Evolutionary conservation across 2,113 vertebrate genomes (phyloP).

Genomic region (Cebus imitator): DNA sequence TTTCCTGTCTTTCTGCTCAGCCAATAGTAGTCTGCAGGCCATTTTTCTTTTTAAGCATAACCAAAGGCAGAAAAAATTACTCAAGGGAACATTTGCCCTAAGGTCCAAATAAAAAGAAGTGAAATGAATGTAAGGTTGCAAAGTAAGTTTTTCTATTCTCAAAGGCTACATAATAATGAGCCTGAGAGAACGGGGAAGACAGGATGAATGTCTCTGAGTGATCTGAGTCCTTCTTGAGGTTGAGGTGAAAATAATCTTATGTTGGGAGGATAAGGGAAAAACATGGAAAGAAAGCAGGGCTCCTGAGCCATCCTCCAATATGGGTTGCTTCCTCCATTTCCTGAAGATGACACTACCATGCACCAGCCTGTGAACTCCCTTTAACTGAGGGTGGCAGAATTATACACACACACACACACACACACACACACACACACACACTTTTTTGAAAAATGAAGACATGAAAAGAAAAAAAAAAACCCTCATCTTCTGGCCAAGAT

Average conservation of each 20-base stretch:
- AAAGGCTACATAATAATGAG: background rate
- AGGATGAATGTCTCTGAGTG: background rate
- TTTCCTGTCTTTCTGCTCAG: background rate
- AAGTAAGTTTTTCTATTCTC: background rate
- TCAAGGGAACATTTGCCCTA: background rate
- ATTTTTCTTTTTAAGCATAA: background rate
- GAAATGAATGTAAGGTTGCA: background rate
- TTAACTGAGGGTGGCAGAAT: background rate
- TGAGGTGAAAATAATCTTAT: background rate
- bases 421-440: too few species aligned
- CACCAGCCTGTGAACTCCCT: background rate
- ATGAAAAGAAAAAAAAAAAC: background rate
- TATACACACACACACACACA: background rate
- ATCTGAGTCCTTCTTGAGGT: background rate
- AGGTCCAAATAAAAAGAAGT: background rate
- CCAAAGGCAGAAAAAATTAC: background rate
- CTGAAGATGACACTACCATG: background rate
- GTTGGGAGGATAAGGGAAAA: background rate
- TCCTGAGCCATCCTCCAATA: background rate
- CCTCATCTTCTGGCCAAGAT: background rate
- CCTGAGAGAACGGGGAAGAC: background rate
- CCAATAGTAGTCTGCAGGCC: too few species aligned
- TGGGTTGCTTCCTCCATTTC: rapidly evolving
- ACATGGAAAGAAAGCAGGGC: background rate
- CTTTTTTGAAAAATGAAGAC: background rate